Percentiles rank a stretch among this genome's conserved stretches.
These are phyloP conservation scores for Microcebus jonahi DNA, from an alignment of 2,113 vertebrate genomes.

Conservation along the genomic window DNA sequence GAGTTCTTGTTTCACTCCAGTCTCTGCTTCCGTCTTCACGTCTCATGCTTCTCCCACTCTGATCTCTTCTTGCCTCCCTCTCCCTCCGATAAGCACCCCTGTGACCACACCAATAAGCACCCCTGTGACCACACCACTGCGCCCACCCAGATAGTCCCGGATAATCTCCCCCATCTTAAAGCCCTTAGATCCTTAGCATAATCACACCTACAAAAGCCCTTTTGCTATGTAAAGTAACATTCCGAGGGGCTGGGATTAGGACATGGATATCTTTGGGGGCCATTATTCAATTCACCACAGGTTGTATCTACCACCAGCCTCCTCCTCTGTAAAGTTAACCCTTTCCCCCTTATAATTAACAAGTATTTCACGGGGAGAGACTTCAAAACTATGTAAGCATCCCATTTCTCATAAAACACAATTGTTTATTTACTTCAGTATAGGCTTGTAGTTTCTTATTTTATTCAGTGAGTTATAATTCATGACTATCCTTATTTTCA, in stretches of 20 bases:
- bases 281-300: neutral
- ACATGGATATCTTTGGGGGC: neutral
- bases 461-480: neutral
- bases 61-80: neutral
- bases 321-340: neutral
- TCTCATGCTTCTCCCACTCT: neutral
- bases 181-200: neutral
- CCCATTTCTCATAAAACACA: neutral
- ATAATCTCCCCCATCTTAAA: neutral
- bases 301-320: neutral
- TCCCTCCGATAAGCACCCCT: neutral
- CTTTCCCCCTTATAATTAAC: neutral
- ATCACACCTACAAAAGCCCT: neutral
- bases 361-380: neutral
- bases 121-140: neutral
- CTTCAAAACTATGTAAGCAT: neutral
- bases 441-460: neutral
- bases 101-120: neutral
- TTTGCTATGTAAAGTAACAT: neutral
- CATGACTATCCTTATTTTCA: neutral
- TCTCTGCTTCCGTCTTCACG: neutral
- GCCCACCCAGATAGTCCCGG: neutral
- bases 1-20: neutral
- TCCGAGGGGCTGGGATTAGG: neutral
- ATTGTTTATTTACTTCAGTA: neutral